Conservation (phyloP, 2,797 vertebrate genomes). For the Megaceryle alcyon region DNA sequence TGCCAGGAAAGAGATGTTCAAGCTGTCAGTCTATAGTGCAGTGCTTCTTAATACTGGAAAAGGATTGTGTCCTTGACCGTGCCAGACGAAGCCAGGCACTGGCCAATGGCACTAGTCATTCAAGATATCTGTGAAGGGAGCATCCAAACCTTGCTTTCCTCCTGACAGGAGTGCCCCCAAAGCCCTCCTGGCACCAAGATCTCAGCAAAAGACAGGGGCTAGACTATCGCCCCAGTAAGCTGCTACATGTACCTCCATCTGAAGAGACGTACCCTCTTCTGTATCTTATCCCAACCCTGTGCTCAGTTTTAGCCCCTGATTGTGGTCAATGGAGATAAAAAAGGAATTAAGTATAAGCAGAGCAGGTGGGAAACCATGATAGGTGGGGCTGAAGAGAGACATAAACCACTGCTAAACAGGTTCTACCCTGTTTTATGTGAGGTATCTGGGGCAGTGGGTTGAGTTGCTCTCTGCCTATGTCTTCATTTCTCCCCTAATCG, state of each 20-base stretch:
- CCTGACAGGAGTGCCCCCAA: rapidly evolving
- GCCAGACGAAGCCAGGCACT: neutral
- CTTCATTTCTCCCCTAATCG: neutral
- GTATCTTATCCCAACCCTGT: neutral
- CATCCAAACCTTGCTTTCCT: neutral
- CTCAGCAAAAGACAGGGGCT: neutral
- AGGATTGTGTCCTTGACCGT: neutral
- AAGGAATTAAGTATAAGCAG: neutral
- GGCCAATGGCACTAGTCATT: neutral
- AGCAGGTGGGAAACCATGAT: neutral
- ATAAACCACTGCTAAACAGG: neutral
- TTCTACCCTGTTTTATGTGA: neutral
- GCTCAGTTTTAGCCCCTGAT: neutral
- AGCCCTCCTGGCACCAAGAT: neutral
- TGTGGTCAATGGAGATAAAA: neutral
- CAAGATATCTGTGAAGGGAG: neutral
- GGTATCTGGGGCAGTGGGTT: neutral
- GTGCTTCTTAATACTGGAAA: neutral
- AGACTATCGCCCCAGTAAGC: neutral
- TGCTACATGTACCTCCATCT: rapidly evolving
- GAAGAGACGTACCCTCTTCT: rapidly evolving
- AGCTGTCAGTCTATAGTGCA: neutral
- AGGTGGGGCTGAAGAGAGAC: neutral
- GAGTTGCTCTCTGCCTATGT: neutral
- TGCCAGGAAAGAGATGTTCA: neutral